Base-by-base conservation (phyloP, 1,140 invertebrate species). In the Eupristina koningsbergeri region DNA sequence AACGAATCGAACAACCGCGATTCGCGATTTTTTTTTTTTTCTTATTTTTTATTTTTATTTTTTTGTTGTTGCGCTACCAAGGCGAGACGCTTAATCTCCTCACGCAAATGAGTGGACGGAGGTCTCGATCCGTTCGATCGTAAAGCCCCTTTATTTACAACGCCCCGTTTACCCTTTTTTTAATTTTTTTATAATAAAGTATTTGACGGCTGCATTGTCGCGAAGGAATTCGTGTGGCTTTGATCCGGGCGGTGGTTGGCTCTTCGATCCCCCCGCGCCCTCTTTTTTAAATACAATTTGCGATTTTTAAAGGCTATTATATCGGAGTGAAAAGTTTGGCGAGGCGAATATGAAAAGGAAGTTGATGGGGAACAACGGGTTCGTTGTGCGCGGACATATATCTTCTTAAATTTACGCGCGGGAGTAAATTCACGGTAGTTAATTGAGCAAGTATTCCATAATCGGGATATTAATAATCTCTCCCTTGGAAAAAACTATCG, bases 101-200 rank as follows among this genome's bases (percentile, higher is more conserved):
- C 76, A 47, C 67, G 45, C 61, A 84, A 84, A 84, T 71, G 76
- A 83, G 41, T 31, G 11, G 13, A 81, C 29, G 45, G 53, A 69
- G 67, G 41, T 29, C 50, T 73, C 39, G 61, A 69, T 69, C 61
- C 80, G 45, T 74, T 61, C 53, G 63, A 53, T 77, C 64, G 75
- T 83, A 78, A 83, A 83, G 74, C 64, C 41, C 15, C 19, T 50
- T 71, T 83, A 67, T 83, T 83, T 83, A 83, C 73, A 17, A 31
- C 47, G 5, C 73, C 67, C 58, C 36, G 8, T 31, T 74, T 29
- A n/a, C 39, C 45, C 34, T 29, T 61, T 74, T 45, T 73, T 73
- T 22, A 50, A 82, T 26, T n/a, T n/a, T n/a, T n/a, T n/a, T 61
- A 50, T 73, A 39, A 71, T 83, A 53, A 77, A 83, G 34, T 31